Percentiles rank a stretch among this genome's conserved stretches.
phyloP scores from a whole-genome alignment of 2,888 invertebrate species.

The Philonicus albiceps region DNA sequence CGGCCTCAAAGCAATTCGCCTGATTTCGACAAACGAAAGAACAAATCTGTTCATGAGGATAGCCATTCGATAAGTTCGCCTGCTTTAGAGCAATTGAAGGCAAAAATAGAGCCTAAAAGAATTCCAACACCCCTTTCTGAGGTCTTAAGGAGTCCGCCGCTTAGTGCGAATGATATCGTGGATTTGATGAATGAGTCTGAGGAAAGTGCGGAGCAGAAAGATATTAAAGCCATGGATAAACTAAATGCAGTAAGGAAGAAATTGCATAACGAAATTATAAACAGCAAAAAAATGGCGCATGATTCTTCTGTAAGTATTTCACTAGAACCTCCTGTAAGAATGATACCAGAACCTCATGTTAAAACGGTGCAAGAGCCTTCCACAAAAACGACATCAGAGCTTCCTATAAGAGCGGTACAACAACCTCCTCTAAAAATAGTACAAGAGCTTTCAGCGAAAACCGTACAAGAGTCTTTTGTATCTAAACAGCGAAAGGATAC shows the following conservation, averaged over 20 bases:
- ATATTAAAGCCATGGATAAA: conserved; percentile 8
- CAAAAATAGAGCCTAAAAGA: conserved; percentile 48
- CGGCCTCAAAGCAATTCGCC: not conserved
- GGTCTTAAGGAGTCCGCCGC: conserved; percentile 56
- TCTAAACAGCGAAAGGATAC: not conserved
- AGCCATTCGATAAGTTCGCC: not conserved
- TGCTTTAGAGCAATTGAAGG: conserved; percentile 47
- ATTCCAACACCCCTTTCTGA: conserved; percentile 45
- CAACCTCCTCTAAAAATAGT: not conserved
- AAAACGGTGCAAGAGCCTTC: not conserved
- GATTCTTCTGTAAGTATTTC: not conserved
- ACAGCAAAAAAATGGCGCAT: not conserved
- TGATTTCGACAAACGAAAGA: not conserved
- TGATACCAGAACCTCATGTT: not conserved
- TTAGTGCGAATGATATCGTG: conserved; percentile 54
- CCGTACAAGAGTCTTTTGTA: not conserved
- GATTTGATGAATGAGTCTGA: conserved; percentile 53
- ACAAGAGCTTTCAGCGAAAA: not conserved
- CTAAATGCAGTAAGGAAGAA: conserved; percentile 54
- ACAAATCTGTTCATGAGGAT: not conserved
- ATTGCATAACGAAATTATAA: conserved; percentile 47
- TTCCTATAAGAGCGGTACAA: not conserved
- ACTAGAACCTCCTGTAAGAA: not conserved
- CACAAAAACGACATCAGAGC: not conserved
- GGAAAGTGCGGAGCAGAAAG: not conserved